Percentiles rank a stretch among this genome's conserved stretches.
Conservation (phyloP, 2,113 vertebrate species). For the Mormoops blainvillei region DNA sequence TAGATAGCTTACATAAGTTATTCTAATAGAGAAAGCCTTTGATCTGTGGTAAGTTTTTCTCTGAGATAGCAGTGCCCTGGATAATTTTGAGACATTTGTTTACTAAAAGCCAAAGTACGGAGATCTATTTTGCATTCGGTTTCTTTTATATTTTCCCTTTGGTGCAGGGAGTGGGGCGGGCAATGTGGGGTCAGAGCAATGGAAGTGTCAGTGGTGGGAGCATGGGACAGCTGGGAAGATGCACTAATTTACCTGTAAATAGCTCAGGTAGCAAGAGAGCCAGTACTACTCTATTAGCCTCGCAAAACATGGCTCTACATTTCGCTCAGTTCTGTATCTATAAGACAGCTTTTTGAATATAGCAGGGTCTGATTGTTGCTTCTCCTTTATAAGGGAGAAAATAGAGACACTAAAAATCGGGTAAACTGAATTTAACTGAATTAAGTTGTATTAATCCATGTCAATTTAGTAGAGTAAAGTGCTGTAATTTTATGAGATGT, state of each 20-base stretch:
- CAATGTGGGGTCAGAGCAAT: background rate
- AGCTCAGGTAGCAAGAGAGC: background rate
- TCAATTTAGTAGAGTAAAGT: background rate
- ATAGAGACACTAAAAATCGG: background rate
- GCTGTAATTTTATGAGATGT: background rate
- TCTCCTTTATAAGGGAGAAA: background rate
- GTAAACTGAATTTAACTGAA: background rate
- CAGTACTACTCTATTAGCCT: background rate
- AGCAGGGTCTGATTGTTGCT: background rate
- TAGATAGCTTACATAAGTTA: conserved; percentile 11
- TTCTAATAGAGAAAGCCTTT: background rate
- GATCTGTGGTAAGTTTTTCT: background rate
- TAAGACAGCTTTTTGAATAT: background rate
- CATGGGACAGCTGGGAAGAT: background rate
- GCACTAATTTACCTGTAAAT: background rate
- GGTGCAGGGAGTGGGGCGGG: rapidly evolving
- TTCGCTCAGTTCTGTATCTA: background rate
- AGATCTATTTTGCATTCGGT: background rate
- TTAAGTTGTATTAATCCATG: background rate
- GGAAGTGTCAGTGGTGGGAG: background rate
- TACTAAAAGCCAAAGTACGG: background rate
- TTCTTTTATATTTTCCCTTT: background rate
- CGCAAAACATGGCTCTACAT: background rate
- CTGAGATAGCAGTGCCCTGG: background rate
- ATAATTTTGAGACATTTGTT: background rate